Conservation (phyloP, 2,797 vertebrate genomes). For the Morelia viridis region DNA sequence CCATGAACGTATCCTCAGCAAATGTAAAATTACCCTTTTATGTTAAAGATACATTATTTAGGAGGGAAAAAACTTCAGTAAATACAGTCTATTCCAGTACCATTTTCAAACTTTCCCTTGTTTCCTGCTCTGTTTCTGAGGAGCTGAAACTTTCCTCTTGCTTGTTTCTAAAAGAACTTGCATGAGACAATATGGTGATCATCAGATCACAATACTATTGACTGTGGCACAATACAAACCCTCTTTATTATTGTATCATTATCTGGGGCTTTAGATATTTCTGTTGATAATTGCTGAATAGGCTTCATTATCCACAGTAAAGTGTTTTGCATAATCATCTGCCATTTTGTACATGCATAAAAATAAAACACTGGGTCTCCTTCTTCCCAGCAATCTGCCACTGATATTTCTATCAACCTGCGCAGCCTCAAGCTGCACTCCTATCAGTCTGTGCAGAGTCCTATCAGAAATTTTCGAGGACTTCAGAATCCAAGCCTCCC, state of each 20-base stretch:
- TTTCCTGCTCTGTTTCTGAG: neutral
- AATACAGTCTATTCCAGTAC: neutral
- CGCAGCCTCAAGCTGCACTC: no score
- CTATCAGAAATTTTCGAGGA: no score
- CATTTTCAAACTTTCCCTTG: neutral
- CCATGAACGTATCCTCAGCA: neutral
- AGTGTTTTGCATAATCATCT: no score
- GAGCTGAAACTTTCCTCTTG: conserved; percentile 14
- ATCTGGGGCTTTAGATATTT: neutral
- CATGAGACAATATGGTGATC: neutral
- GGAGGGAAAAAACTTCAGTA: neutral
- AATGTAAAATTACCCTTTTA: neutral
- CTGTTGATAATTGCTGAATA: neutral
- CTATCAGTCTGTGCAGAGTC: no score
- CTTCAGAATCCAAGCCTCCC: no score
- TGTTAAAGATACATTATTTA: neutral
- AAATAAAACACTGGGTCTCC: no score
- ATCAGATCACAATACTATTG: neutral
- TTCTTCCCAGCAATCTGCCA: no score
- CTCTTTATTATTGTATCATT: neutral
- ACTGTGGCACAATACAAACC: neutral
- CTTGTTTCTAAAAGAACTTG: neutral
- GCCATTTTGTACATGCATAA: no score
- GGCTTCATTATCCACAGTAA: neutral
- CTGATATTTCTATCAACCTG: no score